Evolutionary conservation across 2,113 vertebrate species (phyloP).

Genomic region (Sapajus apella): DNA sequence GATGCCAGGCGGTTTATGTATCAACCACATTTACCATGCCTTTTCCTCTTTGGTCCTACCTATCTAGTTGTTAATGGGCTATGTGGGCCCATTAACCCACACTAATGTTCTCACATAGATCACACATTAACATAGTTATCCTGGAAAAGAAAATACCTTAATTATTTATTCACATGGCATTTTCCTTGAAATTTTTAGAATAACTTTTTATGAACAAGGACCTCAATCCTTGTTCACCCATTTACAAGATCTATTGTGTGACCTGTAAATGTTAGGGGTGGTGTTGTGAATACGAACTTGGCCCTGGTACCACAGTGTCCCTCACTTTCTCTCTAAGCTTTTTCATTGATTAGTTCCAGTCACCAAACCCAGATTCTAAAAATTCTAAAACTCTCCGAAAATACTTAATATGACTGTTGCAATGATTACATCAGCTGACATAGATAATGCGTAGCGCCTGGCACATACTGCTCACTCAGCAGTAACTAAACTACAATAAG

Average conservation of each 20-base stretch:
- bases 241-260: neutral
- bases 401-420: neutral
- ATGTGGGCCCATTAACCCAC: neutral
- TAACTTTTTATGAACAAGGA: neutral
- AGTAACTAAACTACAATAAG: neutral
- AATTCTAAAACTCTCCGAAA: neutral
- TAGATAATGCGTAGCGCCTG: too few relatives aligned
- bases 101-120: neutral
- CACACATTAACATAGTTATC: neutral
- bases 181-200: neutral
- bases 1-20: neutral
- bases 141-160: neutral
- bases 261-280: neutral
- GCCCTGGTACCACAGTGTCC: neutral
- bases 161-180: neutral
- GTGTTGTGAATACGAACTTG: neutral
- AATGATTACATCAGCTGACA: neutral
- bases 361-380: too few relatives aligned
- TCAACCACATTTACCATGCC: accelerated
- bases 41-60: neutral
- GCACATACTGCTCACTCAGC: neutral
- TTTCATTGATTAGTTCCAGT: neutral
- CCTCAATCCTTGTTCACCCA: neutral
- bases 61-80: neutral
- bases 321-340: neutral